Base-by-base conservation (phyloP, 2,113 vertebrate species). In the Planiliza haematocheilus region DNA sequence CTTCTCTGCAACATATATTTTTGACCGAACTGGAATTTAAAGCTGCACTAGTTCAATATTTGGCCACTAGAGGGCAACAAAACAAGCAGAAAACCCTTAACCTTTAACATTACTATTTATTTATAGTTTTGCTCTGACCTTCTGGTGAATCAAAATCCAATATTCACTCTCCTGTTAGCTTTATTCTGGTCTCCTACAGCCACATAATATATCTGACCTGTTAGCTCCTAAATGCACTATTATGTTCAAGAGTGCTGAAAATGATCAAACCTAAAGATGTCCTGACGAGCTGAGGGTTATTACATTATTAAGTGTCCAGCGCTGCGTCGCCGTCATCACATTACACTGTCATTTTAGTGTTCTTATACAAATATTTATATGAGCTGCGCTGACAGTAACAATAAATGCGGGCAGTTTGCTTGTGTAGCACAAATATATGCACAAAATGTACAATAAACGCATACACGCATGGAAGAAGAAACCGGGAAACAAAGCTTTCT, bases 401-500 rank as follows among this genome's bases (percentile, higher is more conserved):
- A 59, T 36, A 34, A 71, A 13, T 62, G 45, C 45, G 45, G 13
- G 38, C 13, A 48, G 46, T 45, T 41, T 52, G 20, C 17, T n/a
- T 24, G 49, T 50, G 46, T 1, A 36, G 7, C 38, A 77, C 21
- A 77, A 10, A 61, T 7, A 46, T 45, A 74, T 16, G 6, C 24
- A 67, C 4, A 67, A 42, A 51, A 63, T 56, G 42, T 45, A 51
- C 30, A 67, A 66, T 60, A 76, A 10, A 68, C 37, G n/a, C 21
- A 74, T 37, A 61, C 14, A 72, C 36, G 70, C 13, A 18, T 5
- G 24, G 24, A 30, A 30, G 24, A 30, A 46, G 18, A 59, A 78
- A 43, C 37, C 17, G 38, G 11, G 24, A 82, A 78, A 89, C 79
- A 90, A 80, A 68, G 67, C 60, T 70, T 39, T 80, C 80, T 90